Conservation (phyloP, 2,797 vertebrate genomes). For the Darevskia nairensis region DNA sequence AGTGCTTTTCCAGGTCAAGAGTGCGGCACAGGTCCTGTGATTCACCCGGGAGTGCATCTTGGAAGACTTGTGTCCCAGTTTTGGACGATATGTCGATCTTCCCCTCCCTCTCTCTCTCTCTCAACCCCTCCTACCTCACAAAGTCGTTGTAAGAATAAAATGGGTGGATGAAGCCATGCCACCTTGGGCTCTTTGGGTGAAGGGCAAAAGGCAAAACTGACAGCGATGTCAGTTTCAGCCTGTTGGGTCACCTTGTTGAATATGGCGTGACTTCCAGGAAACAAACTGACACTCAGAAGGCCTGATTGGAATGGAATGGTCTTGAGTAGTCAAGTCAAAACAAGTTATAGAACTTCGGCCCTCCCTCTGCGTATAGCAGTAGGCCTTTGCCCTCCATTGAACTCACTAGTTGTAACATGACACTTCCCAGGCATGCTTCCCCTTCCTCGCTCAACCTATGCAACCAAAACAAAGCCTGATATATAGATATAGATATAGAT, state of each 20-base stretch:
- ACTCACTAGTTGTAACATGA: constrained; percentile 59
- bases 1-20: no score
- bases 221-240: not conserved
- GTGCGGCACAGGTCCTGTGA: no score
- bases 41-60: no score
- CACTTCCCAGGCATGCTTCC: constrained; percentile 55
- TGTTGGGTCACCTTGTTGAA: constrained; percentile 47
- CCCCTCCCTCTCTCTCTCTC: not conserved
- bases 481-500: no score
- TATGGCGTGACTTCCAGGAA: not conserved
- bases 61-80: no score
- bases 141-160: not conserved
- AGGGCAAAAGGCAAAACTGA: no score
- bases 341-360: constrained; percentile 55
- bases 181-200: not conserved
- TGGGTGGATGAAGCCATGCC: not conserved
- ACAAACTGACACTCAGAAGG: constrained; percentile 1
- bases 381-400: constrained; percentile 60
- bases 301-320: constrained; percentile 3
- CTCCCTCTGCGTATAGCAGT: constrained; percentile 38
- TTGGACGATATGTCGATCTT: not conserved
- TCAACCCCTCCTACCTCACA: not conserved
- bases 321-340: constrained; percentile 43
- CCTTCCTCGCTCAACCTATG: constrained; percentile 53
- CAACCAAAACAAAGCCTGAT: constrained; percentile 61